Evolutionary conservation across 2,888 invertebrate genomes (phyloP), one percentile per base, ranked within the genome.

Genomic region (Protodeltote pygarga): DNA sequence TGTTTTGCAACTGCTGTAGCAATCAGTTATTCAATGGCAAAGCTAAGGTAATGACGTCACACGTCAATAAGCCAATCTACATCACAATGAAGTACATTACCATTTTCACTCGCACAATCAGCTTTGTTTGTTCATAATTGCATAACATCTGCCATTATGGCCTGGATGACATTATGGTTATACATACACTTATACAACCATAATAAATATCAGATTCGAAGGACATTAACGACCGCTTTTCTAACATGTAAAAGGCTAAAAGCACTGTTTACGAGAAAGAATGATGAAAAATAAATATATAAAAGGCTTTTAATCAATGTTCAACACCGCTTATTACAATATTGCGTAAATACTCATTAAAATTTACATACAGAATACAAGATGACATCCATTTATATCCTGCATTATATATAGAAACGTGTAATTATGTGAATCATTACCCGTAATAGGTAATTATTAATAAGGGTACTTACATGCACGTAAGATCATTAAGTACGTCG

Each of bases 1-100:
- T n/a, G n/a, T n/a, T n/a, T n/a, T n/a, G n/a, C n/a, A n/a, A 40
- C 24, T 52, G 28, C 39, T 19, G 38, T 19, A 19, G 40, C 37
- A 29, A 62, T 25, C 31, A 52, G 34, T 52, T 27, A 47, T 42
- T 40, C 23, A 45, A 39, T 31, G 37, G 19, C 38, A 19, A 9
- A 3, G 11, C 34, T 48, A 53, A 53, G 49, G 27, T 46, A 46
- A 46, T 64, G 27, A 40, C 20, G 28, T 31, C 33, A 31, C 13
- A 38, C 19, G 9, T 13, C 49, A 44, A 44, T 50, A 53, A 34
- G 40, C 28, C 28, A 49, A 65, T 64, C 21, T 65, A 27, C 53
- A 59, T 62, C 35, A 46, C 42, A 62, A 60, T 55, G 27, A 17
- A n/a, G 17, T 13, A 13, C 13, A 41, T 41, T 48, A 48, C 27